A percentile compares a stretch with the other conserved stretches of the same genome.
Evolutionary conservation across 2,797 vertebrate species (phyloP).

Genomic region (Limosa lapponica): DNA sequence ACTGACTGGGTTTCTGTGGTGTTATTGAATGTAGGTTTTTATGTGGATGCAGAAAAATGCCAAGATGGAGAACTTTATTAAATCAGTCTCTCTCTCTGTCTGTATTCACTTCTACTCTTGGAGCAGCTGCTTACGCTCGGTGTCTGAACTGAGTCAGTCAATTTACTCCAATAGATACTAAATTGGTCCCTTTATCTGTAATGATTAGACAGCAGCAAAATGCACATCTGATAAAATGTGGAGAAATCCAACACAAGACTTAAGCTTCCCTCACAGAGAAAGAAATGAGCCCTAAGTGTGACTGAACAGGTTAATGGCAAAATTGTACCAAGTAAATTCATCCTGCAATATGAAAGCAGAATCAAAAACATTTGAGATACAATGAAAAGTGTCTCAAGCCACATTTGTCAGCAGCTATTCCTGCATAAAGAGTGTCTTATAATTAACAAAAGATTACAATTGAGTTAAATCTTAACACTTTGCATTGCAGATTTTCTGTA

Average conservation of each 20-base stretch:
- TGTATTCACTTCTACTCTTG: background rate
- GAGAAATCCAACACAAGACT: background rate
- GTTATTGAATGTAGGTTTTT: background rate
- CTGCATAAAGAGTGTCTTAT: constrained; percentile 11
- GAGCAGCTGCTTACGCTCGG: constrained; percentile 6
- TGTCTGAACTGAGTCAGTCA: constrained; percentile 14
- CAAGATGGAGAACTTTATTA: background rate
- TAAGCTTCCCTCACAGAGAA: background rate
- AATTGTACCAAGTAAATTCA: background rate
- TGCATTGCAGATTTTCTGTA: constrained; percentile 9
- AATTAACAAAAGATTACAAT: constrained; percentile 61
- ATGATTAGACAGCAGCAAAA: constrained; percentile 17
- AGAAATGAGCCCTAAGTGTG: background rate
- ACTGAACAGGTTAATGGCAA: background rate
- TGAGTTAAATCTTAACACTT: constrained; percentile 50
- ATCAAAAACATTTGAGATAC: constrained; percentile 25
- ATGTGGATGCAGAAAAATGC: background rate
- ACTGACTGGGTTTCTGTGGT: background rate
- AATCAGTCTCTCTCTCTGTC: background rate
- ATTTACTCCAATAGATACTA: background rate
- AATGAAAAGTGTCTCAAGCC: constrained; percentile 27
- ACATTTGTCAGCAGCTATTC: constrained; percentile 48
- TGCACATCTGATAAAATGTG: background rate
- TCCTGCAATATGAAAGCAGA: constrained; percentile 8
- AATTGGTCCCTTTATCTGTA: constrained; percentile 14